phyloP scores from a whole-genome alignment of 2,888 invertebrate genomes.

The Leptothorax acervorum region DNA sequence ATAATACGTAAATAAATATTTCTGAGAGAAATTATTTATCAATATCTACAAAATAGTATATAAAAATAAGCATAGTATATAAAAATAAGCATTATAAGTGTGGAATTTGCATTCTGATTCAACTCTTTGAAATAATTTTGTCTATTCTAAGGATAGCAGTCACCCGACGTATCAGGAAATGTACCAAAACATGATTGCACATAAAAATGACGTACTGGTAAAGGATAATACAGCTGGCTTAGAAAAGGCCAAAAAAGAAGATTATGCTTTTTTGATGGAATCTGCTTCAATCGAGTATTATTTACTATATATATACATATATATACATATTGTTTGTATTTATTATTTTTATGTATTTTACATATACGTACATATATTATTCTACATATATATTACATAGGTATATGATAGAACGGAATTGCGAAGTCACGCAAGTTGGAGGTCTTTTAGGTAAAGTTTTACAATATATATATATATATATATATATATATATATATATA shows the following conservation, averaged over 20 bases:
- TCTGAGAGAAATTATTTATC: not conserved
- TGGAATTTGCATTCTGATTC: constrained; percentile 61
- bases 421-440: too few species aligned
- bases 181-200: constrained; percentile 91
- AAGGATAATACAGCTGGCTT: constrained; percentile 90
- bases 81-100: constrained; percentile 46
- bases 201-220: constrained; percentile 88
- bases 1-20: not conserved
- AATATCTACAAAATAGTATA: constrained; percentile 1
- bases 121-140: constrained; percentile 71
- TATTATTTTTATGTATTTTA: not conserved
- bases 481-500: too few species aligned
- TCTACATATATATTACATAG: not conserved
- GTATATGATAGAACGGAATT: too few species aligned
- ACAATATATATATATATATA: too few species aligned
- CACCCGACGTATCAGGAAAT: constrained; percentile 92
- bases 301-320: not conserved
- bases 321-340: too few species aligned
- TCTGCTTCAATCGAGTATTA: constrained; percentile 93
- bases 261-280: constrained; percentile 92
- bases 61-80: constrained; percentile 39
- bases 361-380: not conserved
- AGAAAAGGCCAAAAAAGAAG: constrained; percentile 86
- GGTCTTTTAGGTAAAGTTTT: too few species aligned
- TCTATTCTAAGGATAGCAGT: constrained; percentile 90